Evolutionary conservation across 2,888 invertebrate species (phyloP).

Genomic region (Malthinus flaveolus): DNA sequence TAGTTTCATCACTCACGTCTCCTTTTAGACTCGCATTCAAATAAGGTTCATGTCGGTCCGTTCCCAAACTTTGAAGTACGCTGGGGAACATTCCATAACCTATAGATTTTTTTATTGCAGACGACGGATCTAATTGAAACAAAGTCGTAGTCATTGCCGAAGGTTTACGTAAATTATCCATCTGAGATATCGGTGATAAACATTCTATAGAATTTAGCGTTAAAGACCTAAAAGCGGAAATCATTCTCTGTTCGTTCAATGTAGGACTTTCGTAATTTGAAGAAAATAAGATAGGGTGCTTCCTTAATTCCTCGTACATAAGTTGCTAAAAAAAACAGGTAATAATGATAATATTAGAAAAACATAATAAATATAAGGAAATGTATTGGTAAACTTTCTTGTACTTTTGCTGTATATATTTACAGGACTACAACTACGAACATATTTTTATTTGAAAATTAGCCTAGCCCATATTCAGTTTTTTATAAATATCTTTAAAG

Average conservation of each 20-base stretch:
- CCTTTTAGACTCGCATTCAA: constrained; percentile 53
- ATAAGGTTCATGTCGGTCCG: constrained; percentile 63
- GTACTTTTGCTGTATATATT: no score
- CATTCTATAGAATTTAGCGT: constrained; percentile 68
- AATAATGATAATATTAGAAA: no score
- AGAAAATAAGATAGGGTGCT: constrained; percentile 40
- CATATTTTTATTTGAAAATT: no score
- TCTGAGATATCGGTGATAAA: constrained; percentile 59
- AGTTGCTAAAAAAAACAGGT: constrained; percentile 37
- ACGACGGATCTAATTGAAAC: constrained; percentile 64
- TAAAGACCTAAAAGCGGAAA: constrained; percentile 64
- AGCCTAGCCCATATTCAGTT: no score
- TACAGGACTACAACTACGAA: no score
- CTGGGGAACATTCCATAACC: constrained; percentile 67
- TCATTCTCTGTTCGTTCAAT: constrained; percentile 55
- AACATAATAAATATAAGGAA: no score
- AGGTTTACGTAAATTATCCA: constrained; percentile 56
- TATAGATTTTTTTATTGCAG: constrained; percentile 68
- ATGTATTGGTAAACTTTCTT: no score
- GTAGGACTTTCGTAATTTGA: constrained; percentile 33
- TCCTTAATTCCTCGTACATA: constrained; percentile 39
- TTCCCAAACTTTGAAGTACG: constrained; percentile 67
- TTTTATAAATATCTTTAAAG: no score
- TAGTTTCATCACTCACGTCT: constrained; percentile 37
- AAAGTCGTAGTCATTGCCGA: constrained; percentile 59